Evolutionary conservation across 35 echinoderm and acorn worm species (phyloP), one percentile per base, ranked within the genome.

Genomic region (Heliocidaris tuberculata): DNA sequence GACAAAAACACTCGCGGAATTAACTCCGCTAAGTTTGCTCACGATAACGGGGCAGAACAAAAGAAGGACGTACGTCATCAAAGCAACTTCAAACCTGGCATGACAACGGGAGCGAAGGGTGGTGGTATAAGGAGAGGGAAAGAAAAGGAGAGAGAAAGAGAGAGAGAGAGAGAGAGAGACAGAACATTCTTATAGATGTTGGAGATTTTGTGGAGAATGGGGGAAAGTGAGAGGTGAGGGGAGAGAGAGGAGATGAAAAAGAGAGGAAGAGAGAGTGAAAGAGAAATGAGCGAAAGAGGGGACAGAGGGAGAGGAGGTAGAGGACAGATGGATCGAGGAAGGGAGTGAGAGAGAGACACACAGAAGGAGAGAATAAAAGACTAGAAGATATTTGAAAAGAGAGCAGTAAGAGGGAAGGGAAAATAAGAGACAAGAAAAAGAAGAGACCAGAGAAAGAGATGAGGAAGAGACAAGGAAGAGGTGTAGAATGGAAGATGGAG

Each of bases 1-100:
- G 87, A 48, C 87, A 89, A 89, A 89, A 89, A 89, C 87, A 89
- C 87, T 32, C 87, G 31, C 31, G 87, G 87, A 89, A 89, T 89
- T 89, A 89, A 89, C 87, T 78, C 65, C 17, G 65, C 65, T 11
- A 48, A 89, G 87, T 89, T 89, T 31, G 47, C 31, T 89, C 47
- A 0, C 87, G 47, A 32, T 47, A 48, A 32, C 19, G 47, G 85
- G 47, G 47, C 19, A 89, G 47, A 89, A 89, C 31, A 89, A 89
- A 48, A 89, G 87, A 47, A 89, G 65, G 65, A 78, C 7, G 21
- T 78, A 78, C 65, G 65, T 78, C 65, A 78, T 78, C 65, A 19
- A n/a, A 78, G 65, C 21, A 78, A 78, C 65, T 78, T 78, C 15
- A 19, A 19, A 21, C 65, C 65, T 27, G 65, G 17, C 27, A 78